These are phyloP conservation scores for Caenorhabditis virilis DNA, from an alignment of 2,888 invertebrate genomes.

Conservation along the genomic window DNA sequence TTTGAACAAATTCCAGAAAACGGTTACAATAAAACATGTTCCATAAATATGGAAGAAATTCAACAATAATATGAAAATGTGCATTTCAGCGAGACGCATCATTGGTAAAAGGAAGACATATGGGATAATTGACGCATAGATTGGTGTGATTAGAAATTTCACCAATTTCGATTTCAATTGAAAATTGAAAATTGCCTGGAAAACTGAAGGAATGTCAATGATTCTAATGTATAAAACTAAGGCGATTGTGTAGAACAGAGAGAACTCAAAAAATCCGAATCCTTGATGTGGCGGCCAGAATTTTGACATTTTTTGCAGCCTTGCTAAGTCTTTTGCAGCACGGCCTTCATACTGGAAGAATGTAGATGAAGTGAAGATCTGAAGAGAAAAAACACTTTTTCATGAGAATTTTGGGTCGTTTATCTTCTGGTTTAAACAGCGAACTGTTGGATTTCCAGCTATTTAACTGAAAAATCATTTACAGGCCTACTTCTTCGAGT, in stretches of 20 bases:
- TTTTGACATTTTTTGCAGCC: slow-evolving; percentile 19
- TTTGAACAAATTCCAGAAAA: slow-evolving; percentile 15
- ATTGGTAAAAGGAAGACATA: slow-evolving; percentile 25
- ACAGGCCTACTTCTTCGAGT: too few relatives aligned
- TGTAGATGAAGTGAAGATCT: slow-evolving; percentile 15
- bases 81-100: slow-evolving; percentile 38
- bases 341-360: slow-evolving; percentile 5
- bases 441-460: too few relatives aligned
- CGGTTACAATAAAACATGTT: slow-evolving; percentile 16
- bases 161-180: slow-evolving; percentile 1
- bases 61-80: slow-evolving; percentile 20
- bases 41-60: slow-evolving; percentile 20
- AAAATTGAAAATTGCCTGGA: slow-evolving; percentile 5
- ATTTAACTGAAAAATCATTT: too few relatives aligned
- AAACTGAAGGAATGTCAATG: slow-evolving; percentile 11
- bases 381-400: too few relatives aligned
- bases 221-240: slow-evolving; percentile 14
- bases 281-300: slow-evolving; percentile 32
- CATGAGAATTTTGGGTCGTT: too few relatives aligned
- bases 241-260: slow-evolving; percentile 14
- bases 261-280: slow-evolving; percentile 20
- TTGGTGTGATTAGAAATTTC: slow-evolving; percentile 15
- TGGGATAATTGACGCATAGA: slow-evolving; percentile 19
- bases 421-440: too few relatives aligned
- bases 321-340: slow-evolving; percentile 13